Evolutionary conservation across 2,888 invertebrate species (phyloP).

Genomic region (Emmelina monodactyla): DNA sequence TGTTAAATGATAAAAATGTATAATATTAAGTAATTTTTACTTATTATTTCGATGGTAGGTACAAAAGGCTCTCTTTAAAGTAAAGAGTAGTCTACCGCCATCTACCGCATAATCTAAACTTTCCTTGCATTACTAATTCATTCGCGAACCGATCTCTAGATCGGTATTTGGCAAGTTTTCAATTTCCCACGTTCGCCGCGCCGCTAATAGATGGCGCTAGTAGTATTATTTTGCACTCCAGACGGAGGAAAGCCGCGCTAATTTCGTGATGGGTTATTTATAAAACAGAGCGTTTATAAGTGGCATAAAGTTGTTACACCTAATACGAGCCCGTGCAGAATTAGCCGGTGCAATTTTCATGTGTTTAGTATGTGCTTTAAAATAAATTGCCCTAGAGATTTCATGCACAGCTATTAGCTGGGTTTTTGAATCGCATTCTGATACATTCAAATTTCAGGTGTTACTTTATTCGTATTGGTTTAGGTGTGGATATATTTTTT

Average conservation of each 20-base stretch:
- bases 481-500: too few species aligned
- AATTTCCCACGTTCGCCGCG: slow-evolving; percentile 26
- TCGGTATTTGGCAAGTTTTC: slow-evolving; percentile 23
- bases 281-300: slow-evolving; percentile 54
- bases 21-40: too few species aligned
- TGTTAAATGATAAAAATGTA: too few species aligned
- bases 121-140: not conserved
- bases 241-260: slow-evolving; percentile 16
- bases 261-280: slow-evolving; percentile 54
- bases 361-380: not conserved
- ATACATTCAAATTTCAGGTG: too few species aligned
- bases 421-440: too few species aligned
- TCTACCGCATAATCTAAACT: slow-evolving; percentile 16
- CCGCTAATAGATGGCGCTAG: slow-evolving; percentile 34
- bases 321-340: slow-evolving; percentile 30
- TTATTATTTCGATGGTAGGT: too few species aligned
- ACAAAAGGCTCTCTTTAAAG: too few species aligned
- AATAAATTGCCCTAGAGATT: too few species aligned
- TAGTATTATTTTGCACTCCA: slow-evolving; percentile 16
- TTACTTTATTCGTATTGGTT: too few species aligned
- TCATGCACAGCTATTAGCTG: too few species aligned
- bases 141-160: slow-evolving; percentile 8
- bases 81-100: slow-evolving; percentile 21
- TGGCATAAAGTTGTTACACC: slow-evolving; percentile 50
- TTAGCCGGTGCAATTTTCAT: slow-evolving; percentile 17